Base-by-base conservation (phyloP, 2,113 vertebrate species). In the Litocranius walleri region DNA sequence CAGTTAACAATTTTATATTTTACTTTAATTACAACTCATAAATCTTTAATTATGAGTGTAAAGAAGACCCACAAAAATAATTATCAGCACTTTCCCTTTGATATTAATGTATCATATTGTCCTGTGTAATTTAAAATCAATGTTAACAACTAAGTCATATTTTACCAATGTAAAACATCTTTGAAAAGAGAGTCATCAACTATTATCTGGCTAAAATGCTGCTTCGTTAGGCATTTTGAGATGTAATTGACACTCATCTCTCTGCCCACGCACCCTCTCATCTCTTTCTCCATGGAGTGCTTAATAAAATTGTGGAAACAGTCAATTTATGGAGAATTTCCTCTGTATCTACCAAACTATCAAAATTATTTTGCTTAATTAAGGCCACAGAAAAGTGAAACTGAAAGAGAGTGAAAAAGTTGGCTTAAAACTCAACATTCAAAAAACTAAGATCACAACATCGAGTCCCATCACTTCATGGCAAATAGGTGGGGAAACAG, bases 21-120 rank as follows among this genome's bases (percentile, higher is more conserved):
- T 92, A 56, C 27, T 89, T 92, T 71, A 96, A 95, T 64, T 95
- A 64, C 96, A 29, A 82, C 52, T 84, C 62, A 93, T n/a, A 95
- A 82, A 78, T 93, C 54, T 89, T 95, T 64, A 56, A 91, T 61
- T 94, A 48, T 23, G 12, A 57, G 57, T 52, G 56, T 81, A 95
- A 91, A 25, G 10, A 91, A 86, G 15, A 97, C 12, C 21, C 45
- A 86, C 40, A 80, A 94, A 80, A 57, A 85, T 94, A 94, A 95
- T 91, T 94, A 33, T 12, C 56, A 59, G 23, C 5, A 43, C 27
- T 96, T 97, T 88, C 64, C 40, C 85, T 94, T 93, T 64, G 6
- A 74, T 78, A 48, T 91, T 52, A 95, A 93, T 92, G 17, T 27
- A 59, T 92, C 29, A 48, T 50, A 85, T 77, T 62, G 10, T 40